phyloP scores from a whole-genome alignment of 2,888 invertebrate genomes.

The Tipula helvola region DNA sequence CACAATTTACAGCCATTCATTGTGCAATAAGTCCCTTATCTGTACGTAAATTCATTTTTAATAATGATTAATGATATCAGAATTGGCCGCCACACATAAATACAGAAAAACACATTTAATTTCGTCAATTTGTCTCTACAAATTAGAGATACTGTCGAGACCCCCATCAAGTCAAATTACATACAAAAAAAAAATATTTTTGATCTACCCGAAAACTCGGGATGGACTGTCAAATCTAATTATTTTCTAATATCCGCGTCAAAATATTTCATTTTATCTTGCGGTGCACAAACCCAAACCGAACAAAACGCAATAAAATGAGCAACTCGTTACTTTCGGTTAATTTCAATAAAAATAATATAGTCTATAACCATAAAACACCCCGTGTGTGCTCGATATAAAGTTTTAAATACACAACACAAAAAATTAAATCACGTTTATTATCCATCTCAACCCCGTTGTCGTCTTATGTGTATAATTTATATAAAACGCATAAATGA shows the following conservation, averaged over 20 bases:
- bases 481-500: not conserved
- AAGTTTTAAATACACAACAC: not conserved
- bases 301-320: not conserved
- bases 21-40: not conserved
- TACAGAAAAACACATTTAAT: not conserved
- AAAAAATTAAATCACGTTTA: not conserved
- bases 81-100: not conserved
- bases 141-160: not conserved
- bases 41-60: not conserved
- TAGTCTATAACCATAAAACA: not conserved
- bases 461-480: not conserved
- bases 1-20: not conserved
- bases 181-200: not conserved
- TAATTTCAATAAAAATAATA: not conserved
- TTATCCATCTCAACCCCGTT: not conserved
- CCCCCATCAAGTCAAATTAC: not conserved
- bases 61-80: not conserved
- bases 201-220: not conserved
- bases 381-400: not conserved
- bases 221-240: not conserved
- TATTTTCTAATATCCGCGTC: not conserved
- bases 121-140: not conserved
- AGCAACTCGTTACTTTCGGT: not conserved
- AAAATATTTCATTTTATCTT: not conserved
- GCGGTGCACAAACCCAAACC: not conserved